A percentile compares a stretch with the other conserved stretches of the same genome.
These are phyloP conservation scores for Clivina fossor DNA, from an alignment of 2,888 invertebrate genomes.

Conservation along the genomic window DNA sequence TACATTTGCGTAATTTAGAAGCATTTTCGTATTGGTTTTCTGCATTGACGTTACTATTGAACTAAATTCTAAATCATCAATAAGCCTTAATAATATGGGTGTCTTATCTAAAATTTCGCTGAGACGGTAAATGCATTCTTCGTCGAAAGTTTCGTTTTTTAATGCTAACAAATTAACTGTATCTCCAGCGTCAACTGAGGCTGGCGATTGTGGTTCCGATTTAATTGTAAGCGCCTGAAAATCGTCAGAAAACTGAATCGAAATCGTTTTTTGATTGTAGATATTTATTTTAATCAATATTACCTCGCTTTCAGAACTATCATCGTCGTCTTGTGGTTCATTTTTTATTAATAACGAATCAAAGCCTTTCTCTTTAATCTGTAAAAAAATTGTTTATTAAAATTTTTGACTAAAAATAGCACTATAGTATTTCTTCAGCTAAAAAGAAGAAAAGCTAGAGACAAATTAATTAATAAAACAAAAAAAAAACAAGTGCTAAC, in stretches of 20 bases:
- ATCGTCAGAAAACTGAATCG: background rate
- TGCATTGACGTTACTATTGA: conserved; percentile 3
- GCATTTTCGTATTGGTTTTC: conserved; percentile 17
- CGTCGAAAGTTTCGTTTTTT: conserved; percentile 11
- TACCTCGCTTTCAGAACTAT: conserved; percentile 20
- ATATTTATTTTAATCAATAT: background rate
- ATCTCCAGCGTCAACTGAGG: conserved; percentile 6
- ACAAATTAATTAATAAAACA: too few species aligned
- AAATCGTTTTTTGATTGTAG: background rate
- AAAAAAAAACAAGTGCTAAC: too few species aligned
- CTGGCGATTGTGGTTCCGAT: conserved; percentile 16
- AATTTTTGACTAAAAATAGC: background rate
- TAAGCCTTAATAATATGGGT: background rate
- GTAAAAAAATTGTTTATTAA: background rate
- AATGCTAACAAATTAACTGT: background rate
- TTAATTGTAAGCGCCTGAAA: conserved; percentile 16
- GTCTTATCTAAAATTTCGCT: conserved; percentile 20
- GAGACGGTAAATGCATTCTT: conserved; percentile 15
- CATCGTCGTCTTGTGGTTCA: conserved; percentile 21
- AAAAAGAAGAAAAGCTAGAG: background rate
- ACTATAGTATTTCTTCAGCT: background rate
- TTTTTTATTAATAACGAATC: conserved; percentile 12
- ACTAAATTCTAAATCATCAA: conserved; percentile 20
- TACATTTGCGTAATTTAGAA: conserved; percentile 27
- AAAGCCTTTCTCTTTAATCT: conserved; percentile 26